Base-by-base conservation (phyloP, 2,797 vertebrate species). In the Lycodopsis pacificus region DNA sequence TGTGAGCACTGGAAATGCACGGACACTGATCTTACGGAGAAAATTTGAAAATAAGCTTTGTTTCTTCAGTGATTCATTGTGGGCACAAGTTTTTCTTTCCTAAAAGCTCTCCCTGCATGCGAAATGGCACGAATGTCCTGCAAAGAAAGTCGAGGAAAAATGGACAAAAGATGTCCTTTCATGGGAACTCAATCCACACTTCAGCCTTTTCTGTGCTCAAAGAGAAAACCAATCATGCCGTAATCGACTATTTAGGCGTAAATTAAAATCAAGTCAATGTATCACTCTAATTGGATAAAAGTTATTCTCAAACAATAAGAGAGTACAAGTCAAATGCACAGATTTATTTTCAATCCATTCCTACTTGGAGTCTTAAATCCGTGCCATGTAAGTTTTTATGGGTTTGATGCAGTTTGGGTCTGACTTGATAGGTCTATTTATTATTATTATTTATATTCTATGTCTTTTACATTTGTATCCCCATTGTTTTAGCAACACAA, bases 31-130 rank as follows among this genome's bases (percentile, higher is more conserved):
- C 62, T 66, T 42, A 54, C 0, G 58, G 68, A 77, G 73, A 64
- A 68, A 83, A 65, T 80, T 27, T 66, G 17, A 72, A 82, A 77
- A 65, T 56, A 10, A 51, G 2, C 40, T 71, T 56, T 68, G 30
- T 30, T 56, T 44, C 1, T 27, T 69, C 12, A 20, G 67, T 84
- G 80, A 88, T 76, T 90, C 80, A 58, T 62, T 73, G 67, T 72
- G 78, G 66, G 25, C 1, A 1, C 46, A 64, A 1, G 49, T 71
- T 62, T 63, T 64, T 69, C 54, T 71, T 79, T 61, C 79, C 81
- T 25, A 66, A 78, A 48, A 13, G 4, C 20, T 14, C 44, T 59
- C 27, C 20, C 14, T 66, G 71, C 34, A 0, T 56, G 78, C 71
- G 19, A 34, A 71, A 70, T 46, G 15, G 62, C 48, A 80, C 36